Evolutionary conservation across 2,113 vertebrate species (phyloP), one percentile per base, ranked within the genome.

Genomic region (Nannospalax galili): DNA sequence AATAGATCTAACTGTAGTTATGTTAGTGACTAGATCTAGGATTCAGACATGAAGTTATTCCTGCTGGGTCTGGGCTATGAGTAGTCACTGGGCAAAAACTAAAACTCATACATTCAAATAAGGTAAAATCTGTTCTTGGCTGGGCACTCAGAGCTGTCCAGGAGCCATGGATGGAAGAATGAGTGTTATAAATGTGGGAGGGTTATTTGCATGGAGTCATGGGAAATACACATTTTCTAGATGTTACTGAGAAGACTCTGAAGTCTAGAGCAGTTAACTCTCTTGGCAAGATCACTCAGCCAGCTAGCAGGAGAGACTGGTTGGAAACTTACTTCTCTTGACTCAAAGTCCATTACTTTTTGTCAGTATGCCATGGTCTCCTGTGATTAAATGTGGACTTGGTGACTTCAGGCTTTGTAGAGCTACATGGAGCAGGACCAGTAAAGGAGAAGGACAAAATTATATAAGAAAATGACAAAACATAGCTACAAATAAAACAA

Each of bases 381-480:
- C 12, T 62, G 15, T 92, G 89, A 86, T 45, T 78, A 74, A 90
- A 69, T 88, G 30, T 12, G n/a, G 32, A 52, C n/a, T 40, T 92
- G 24, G 56, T 79, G n/a, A 88, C 73, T 84, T 91, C 70, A 86
- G 8, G 90, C 48, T 75, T 73, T 45, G 45, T 58, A 42, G 14
- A 35, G 30, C 0, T 64, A 79, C n/a, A 93, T 0, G 70, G 78
- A 65, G 45, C 37, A 88, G 8, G 58, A 22, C 15, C 69, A 88
- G 73, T 40, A 48, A 30, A 92, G 19, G 28, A 93, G 9, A 20
- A 28, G 35, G 8, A 37, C 80, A 90, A 79, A 42, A 91, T 81
- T 92, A 58, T 56, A 62, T 52, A 12, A 81, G 40, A 95, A 96
- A 96, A 92, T 52, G 56, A 70, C 15, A 80, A 75, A 80, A 32